These are phyloP conservation scores for Aphidius ervi DNA, from an alignment of 1,140 invertebrate species.

Conservation along the genomic window DNA sequence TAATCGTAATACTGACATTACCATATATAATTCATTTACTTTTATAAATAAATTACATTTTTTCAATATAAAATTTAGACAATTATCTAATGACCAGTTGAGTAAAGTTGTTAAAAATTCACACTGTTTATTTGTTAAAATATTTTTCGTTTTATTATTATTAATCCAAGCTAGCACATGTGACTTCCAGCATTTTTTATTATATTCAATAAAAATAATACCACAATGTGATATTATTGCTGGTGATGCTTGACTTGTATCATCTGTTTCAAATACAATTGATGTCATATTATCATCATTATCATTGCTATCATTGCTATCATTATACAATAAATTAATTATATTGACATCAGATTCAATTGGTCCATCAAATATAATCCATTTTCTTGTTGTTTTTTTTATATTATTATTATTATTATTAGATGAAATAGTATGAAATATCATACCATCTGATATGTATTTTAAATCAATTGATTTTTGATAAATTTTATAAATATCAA, in stretches of 20 bases:
- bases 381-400: slow-evolving; percentile 46
- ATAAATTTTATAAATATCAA: slow-evolving; percentile 55
- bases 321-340: slow-evolving; percentile 64
- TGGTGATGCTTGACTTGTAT: slow-evolving; percentile 58
- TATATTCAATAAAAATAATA: slow-evolving; percentile 63
- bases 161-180: slow-evolving; percentile 53
- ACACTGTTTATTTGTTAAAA: slow-evolving; percentile 21
- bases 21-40: slow-evolving; percentile 51
- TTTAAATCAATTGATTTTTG: slow-evolving; percentile 47
- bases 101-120: slow-evolving; percentile 42
- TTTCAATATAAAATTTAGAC: slow-evolving; percentile 48
- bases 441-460: not conserved
- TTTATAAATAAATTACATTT: slow-evolving; percentile 50
- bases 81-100: slow-evolving; percentile 57
- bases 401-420: too few species aligned
- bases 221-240: slow-evolving; percentile 65
- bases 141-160: not conserved
- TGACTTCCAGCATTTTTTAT: slow-evolving; percentile 45
- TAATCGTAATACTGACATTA: slow-evolving; percentile 54
- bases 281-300: slow-evolving; percentile 53
- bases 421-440: too few species aligned
- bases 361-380: slow-evolving; percentile 63
- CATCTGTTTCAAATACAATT: slow-evolving; percentile 67
- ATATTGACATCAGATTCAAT: slow-evolving; percentile 61
- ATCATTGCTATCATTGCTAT: slow-evolving; percentile 30